These are phyloP conservation scores for Erpobdella octoculata DNA, from an alignment of 2,888 invertebrate genomes.

Conservation along the genomic window DNA sequence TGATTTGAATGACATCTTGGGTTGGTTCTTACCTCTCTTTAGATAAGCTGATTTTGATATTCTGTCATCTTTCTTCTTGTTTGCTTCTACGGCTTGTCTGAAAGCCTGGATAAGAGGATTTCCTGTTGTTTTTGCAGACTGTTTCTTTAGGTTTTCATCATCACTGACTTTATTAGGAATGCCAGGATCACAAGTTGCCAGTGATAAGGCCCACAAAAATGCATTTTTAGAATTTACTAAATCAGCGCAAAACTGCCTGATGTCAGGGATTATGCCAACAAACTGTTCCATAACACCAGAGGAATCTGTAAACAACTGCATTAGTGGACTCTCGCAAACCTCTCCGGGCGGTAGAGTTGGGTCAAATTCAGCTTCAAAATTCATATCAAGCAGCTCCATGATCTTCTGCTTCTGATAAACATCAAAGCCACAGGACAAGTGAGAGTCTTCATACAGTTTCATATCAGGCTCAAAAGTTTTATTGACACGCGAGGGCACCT, in stretches of 20 bases:
- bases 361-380: slow-evolving; percentile 24
- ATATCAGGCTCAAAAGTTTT: background rate
- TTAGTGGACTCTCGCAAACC: background rate
- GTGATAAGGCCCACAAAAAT: slow-evolving; percentile 22
- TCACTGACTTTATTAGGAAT: background rate
- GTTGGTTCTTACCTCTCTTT: background rate
- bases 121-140: background rate
- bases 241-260: slow-evolving; percentile 18
- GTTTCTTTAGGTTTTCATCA: background rate
- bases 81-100: slow-evolving; percentile 29
- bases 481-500: background rate
- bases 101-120: slow-evolving; percentile 30
- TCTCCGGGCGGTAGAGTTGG: background rate
- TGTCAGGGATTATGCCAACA: slow-evolving; percentile 1
- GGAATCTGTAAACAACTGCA: slow-evolving; percentile 16
- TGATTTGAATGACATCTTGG: slow-evolving; percentile 10
- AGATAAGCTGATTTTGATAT: background rate
- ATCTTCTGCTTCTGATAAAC: slow-evolving; percentile 12
- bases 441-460: slow-evolving; percentile 9
- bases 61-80: slow-evolving; percentile 18
- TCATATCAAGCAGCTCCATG: background rate
- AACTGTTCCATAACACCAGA: background rate
- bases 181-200: background rate
- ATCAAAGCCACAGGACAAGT: slow-evolving; percentile 12
- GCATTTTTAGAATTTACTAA: slow-evolving; percentile 9